Conservation (phyloP, 2,888 invertebrate species). For the Heliconius sara region DNA sequence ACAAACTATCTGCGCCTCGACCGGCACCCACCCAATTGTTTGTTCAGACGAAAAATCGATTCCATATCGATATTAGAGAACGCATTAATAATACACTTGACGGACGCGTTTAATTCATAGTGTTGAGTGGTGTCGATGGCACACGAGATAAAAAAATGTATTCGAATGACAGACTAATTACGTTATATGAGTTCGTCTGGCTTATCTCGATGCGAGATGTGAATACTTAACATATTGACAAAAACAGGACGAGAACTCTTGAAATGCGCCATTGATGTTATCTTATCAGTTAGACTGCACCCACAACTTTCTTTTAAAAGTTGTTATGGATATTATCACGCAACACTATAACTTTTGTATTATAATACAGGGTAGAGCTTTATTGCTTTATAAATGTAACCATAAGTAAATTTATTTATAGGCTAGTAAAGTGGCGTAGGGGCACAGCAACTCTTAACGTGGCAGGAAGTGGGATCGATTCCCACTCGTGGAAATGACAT, state of each 20-base stretch:
- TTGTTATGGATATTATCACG: slow-evolving; percentile 28
- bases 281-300: slow-evolving; percentile 43
- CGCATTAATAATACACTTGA: slow-evolving; percentile 58
- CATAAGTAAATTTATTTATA: not conserved
- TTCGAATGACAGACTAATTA: slow-evolving; percentile 69
- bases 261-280: slow-evolving; percentile 43
- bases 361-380: not conserved
- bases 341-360: not conserved
- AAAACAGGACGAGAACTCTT: slow-evolving; percentile 44
- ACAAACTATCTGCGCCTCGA: no score
- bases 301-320: slow-evolving; percentile 43
- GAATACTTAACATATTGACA: slow-evolving; percentile 47
- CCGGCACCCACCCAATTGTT: slow-evolving; percentile 55
- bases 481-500: no score
- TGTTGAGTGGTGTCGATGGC: slow-evolving; percentile 46
- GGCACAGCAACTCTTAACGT: no score
- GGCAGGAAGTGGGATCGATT: no score
- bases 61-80: slow-evolving; percentile 23
- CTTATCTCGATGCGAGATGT: slow-evolving; percentile 49
- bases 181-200: slow-evolving; percentile 49
- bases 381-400: not conserved
- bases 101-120: slow-evolving; percentile 41
- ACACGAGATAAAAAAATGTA: slow-evolving; percentile 45
- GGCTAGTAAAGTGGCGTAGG: no score
- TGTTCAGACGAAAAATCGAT: slow-evolving; percentile 53